Conservation (phyloP, 1,140 invertebrate genomes). For the Drosophila kikkawai region DNA sequence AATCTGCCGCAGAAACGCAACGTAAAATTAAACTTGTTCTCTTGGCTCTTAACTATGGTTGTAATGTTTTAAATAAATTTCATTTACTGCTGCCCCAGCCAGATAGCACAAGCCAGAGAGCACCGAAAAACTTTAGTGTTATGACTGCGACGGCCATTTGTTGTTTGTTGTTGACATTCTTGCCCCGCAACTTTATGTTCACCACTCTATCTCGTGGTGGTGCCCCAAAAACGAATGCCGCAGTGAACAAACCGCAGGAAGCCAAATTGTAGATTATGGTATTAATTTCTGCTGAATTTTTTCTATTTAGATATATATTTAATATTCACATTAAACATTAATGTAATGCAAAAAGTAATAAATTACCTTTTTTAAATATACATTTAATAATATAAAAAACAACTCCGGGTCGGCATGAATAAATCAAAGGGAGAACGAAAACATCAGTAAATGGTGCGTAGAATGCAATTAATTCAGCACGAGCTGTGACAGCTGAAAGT, state of each 20-base stretch:
- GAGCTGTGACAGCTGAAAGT: constrained; percentile 5
- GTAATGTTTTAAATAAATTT: constrained; percentile 42
- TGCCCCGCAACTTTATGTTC: constrained; percentile 25
- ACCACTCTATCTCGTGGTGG: constrained; percentile 1
- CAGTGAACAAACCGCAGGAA: constrained; percentile 2
- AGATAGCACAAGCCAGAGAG: constrained; percentile 17
- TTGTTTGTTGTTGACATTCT: constrained; percentile 34
- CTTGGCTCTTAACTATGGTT: background rate
- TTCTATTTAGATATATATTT: background rate
- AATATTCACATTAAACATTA: constrained; percentile 4
- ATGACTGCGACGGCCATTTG: constrained; percentile 31
- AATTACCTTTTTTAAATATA: too few species aligned
- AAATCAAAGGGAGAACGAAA: constrained; percentile 19
- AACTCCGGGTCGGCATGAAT: background rate
- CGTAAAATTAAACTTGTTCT: constrained; percentile 10
- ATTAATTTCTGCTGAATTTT: background rate
- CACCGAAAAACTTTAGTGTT: constrained; percentile 38
- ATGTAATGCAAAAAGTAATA: background rate
- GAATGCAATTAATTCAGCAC: constrained; percentile 44
- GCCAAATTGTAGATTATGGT: constrained; percentile 7
- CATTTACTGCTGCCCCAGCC: constrained; percentile 24
- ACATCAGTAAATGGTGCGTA: constrained; percentile 24
- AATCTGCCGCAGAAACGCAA: background rate
- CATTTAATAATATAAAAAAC: background rate
- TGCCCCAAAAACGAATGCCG: background rate